Conservation (phyloP, 1,140 invertebrate genomes). For the Latrodectus geometricus region DNA sequence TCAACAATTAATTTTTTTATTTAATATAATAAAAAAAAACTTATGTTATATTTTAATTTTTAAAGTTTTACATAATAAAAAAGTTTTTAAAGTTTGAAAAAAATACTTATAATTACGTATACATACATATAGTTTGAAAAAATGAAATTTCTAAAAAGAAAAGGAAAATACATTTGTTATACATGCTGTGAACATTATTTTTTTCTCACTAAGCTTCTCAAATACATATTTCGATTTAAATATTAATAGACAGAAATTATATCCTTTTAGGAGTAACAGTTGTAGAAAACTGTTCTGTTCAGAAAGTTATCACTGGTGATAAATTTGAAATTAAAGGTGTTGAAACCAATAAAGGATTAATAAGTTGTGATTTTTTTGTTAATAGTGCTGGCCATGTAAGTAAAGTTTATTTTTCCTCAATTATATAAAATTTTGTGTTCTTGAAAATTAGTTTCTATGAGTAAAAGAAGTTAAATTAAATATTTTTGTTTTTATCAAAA, state of each 20-base stretch:
- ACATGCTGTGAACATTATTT: no score
- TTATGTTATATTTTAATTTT: no score
- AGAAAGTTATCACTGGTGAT: conserved; percentile 76
- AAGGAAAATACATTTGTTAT: no score
- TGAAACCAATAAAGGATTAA: conserved; percentile 69
- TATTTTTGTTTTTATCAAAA: not conserved
- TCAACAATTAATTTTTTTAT: no score
- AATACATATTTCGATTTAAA: no score
- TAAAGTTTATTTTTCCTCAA: not conserved
- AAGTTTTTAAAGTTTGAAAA: no score
- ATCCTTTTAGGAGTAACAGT: conserved; percentile 81
- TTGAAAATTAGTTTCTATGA: not conserved
- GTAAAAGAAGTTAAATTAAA: not conserved
- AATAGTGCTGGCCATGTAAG: conserved; percentile 75
- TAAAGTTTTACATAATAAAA: no score
- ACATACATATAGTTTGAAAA: no score
- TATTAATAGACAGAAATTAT: not conserved
- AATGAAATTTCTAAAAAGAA: no score
- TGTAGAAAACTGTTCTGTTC: conserved; percentile 84
- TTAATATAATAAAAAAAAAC: no score
- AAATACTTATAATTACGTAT: no score
- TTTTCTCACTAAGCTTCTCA: no score
- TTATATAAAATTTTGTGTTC: not conserved
- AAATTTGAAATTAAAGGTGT: conserved; percentile 66
- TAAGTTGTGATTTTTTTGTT: conserved; percentile 75